Conservation (phyloP, 2,113 vertebrate genomes). For the sheep (Ovis aries) region ARS-UI_Ramb_v3.0 NC_056055.1:57766501-57767000, state of each 20-base stretch:
- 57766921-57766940: conserved; percentile 82
- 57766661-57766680: background rate
- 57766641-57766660: background rate
- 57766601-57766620: background rate
- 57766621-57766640: accelerated
- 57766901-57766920: conserved; percentile 78
- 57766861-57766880: conserved; percentile 70
- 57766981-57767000: background rate
- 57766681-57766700: background rate
- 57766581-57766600: background rate
- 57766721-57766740: background rate
- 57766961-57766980: conserved; percentile 77
- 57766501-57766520: background rate
- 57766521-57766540: background rate
- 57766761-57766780: conserved; percentile 1
- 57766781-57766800: conserved; percentile 49
- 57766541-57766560: no score
- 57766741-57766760: background rate
- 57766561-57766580: accelerated
- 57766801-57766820: background rate
- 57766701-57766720: background rate
- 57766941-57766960: conserved; percentile 84
- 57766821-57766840: background rate
- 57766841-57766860: conserved; percentile 53
- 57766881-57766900: conserved; percentile 71